Evolutionary conservation across 2,888 invertebrate genomes (phyloP), one percentile per base, ranked within the genome.

Genomic region (Hoplodrina ambigua): DNA sequence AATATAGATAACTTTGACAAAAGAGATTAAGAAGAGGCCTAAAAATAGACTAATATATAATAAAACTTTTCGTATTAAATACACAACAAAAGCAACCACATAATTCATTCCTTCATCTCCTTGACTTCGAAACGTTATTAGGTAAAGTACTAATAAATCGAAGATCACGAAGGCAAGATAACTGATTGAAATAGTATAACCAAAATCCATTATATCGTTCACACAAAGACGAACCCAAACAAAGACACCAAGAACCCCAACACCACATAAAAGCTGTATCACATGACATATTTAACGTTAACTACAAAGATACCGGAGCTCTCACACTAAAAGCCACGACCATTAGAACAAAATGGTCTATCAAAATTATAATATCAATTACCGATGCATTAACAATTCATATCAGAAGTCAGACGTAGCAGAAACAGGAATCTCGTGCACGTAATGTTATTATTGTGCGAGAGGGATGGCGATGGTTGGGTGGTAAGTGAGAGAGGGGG

Each of bases 351-450:
- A 93, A 94, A 92, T 90, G 92, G 91, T 87, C 94, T 91, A 92
- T 94, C 92, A 90, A 91, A 94, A 94, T 95, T 96, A 95, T 94
- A 95, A 95, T 96, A 95, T 95, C 95, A 95, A 95, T 95, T 96
- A 95, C 94, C 91, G 92, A 94, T 94, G 94, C 94, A 95, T 95
- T 95, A 96, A 95, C 94, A 94, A 95, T 95, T 96, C 95, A 95
- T 92, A 95, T 93, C 94, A 94, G 92, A 93, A 94, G 92, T 93
- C 94, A 94, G 94, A 94, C 94, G 93, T 92, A 92, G 93, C 94
- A 93, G 94, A 93, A 94, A 93, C 93, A 91, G 93, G 93, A 93
- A 93, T 94, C 93, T 92, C 92, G 92, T 92, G 90, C 92, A 92
- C 90, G 92, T 93, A 93, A 93, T 92, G 92, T 90, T 93, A 93